phyloP scores from a whole-genome alignment of 2,888 invertebrate species.

The Muscina levida region DNA sequence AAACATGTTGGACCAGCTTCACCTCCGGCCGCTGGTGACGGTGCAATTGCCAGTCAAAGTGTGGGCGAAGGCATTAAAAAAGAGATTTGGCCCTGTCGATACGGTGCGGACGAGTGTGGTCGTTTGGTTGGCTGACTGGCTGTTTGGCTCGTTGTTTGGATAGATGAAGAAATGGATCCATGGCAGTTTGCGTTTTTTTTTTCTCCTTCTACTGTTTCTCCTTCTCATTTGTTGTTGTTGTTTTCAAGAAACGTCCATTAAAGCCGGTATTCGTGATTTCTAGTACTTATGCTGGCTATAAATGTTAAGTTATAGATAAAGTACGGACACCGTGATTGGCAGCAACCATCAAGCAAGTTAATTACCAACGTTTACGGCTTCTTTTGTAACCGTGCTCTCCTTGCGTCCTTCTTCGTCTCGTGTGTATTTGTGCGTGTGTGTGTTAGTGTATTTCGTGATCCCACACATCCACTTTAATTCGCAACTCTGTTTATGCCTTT shows the following conservation, averaged over 20 bases:
- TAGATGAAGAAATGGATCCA: constrained; percentile 2
- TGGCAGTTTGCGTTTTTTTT: background rate
- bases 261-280: constrained; percentile 56
- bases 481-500: no score
- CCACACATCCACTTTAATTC: no score
- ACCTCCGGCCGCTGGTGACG: background rate
- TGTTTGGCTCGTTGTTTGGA: background rate
- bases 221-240: background rate
- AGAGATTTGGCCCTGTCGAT: background rate
- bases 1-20: background rate
- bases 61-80: constrained; percentile 23
- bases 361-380: constrained; percentile 52
- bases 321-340: constrained; percentile 56
- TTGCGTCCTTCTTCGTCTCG: no score
- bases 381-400: background rate
- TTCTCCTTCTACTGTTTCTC: no score
- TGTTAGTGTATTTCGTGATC: no score
- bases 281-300: constrained; percentile 62
- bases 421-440: no score
- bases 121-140: background rate
- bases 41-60: background rate
- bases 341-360: constrained; percentile 65
- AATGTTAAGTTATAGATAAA: constrained; percentile 53
- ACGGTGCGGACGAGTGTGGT: background rate
- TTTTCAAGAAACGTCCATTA: constrained; percentile 19